Evolutionary conservation across 1,140 invertebrate species (phyloP), one percentile per base, ranked within the genome.

Genomic region (Phymastichus coffea): DNA sequence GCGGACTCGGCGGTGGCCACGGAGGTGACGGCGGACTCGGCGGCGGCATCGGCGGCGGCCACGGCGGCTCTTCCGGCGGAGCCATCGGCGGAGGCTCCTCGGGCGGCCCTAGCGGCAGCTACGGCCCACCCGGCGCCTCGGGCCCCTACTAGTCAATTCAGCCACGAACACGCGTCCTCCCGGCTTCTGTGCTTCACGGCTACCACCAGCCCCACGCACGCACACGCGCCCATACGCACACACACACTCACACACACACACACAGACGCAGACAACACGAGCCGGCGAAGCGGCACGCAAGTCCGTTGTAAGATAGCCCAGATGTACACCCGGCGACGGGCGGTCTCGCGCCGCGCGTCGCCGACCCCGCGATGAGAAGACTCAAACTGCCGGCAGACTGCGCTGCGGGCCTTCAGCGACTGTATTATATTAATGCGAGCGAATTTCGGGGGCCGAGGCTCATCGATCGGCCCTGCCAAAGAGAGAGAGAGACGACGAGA

Each of bases 41-140:
- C 25, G 66, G 69, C 30, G 70, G 72, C 14, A 56, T 53, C 41
- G 68, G 67, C 33, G 66, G 70, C 48, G 77, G 77, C 55, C 75
- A 76, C 69, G 76, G 77, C 52, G 66, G 73, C 49, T 66, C 67
- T 23, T 70, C 72, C 52, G 69, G 76, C 54, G 77, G 79, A 56
- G 72, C 73, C 26, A 41, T 46, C 49, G 68, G 70, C 51, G 44
- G 49, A 20, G 53, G 37, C 17, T 35, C 40, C 49, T 71, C 74
- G 9, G 71, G 75, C 56, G 79, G 76, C 63, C 83, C 84, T 46
- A 86, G 84, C 69, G 76, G 81, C 60, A 85, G 76, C 74, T 88
- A 88, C 76, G 86, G 86, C 60, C 77, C 85, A 28, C 86, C 86
- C 49, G 84, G 86, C 59, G 70, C 59, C 63, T 80, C 76, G 55